Base-by-base conservation (phyloP, 2,888 invertebrate genomes). In the Leucophenga montana region DNA sequence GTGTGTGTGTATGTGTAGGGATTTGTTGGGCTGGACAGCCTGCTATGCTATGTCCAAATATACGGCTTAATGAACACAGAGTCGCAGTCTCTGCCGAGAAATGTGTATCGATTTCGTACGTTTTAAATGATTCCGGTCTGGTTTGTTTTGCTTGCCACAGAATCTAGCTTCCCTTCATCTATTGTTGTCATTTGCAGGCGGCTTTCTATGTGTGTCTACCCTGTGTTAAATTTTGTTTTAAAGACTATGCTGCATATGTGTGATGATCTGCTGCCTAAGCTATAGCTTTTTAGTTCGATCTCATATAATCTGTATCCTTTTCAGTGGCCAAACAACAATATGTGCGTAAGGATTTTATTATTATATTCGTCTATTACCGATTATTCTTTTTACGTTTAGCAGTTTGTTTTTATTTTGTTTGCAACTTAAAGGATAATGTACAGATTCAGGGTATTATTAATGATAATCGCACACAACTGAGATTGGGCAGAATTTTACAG, bases 351-450 rank as follows among this genome's bases (percentile, higher is more conserved):
- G 18, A 33, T 18, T 16, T 53, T 53, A 16, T 53, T 53, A 16
- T 61, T 39, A 18, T 39, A 61, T 61, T 39, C 27, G 39, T 61
- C 39, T 48, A 48, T 64, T 64, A 48, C 48, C 62, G 39, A 39
- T 11, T 39, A 39, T 46, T 39, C 62, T 64, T 64, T 48, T 46
- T 64, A 20, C 27, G 27, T 46, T 22, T 74, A 76, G 78, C 78
- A 85, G 84, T 83, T 84, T 85, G 85, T 87, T 87, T 86, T 81
- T 78, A 81, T 81, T 82, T 80, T 86, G 86, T 86, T 87, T 86
- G 82, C 77, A 84, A 81, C 81, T 86, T 85, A 79, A 77, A 80
- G 85, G 86, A 87, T 87, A 86, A 87, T 86, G 79, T 77, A 85
- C 77, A 39, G 39, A 39, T 39, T 39, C 4, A 39, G 39, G 39